These are phyloP conservation scores for Aphis gossypii DNA, from an alignment of 1,140 invertebrate genomes.

Conservation along the genomic window DNA sequence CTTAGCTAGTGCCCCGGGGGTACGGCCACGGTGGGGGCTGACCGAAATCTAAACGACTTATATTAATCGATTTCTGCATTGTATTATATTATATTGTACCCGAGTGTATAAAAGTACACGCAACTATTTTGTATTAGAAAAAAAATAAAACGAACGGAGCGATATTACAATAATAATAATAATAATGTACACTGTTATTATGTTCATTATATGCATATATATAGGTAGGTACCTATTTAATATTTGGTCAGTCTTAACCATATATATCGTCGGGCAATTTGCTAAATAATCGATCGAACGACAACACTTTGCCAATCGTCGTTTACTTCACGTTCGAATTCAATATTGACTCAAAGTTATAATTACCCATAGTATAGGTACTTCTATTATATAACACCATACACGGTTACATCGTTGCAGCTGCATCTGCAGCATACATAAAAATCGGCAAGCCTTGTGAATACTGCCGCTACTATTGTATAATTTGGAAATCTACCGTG, in stretches of 20 bases:
- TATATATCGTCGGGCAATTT: background rate
- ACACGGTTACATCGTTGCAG: background rate
- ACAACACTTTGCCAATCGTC: background rate
- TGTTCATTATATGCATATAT: background rate
- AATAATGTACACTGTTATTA: background rate
- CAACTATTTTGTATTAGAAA: background rate
- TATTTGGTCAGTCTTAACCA: background rate
- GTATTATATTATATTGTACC: background rate
- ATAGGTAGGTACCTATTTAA: background rate
- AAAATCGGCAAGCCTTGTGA: background rate
- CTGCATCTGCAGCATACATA: background rate
- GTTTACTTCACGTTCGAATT: background rate
- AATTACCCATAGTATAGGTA: background rate
- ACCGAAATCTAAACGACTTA: conserved; percentile 14
- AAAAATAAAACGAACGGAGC: background rate
- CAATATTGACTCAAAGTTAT: background rate
- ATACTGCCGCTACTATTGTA: background rate
- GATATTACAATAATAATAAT: background rate
- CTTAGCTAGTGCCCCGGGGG: background rate
- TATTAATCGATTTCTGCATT: conserved; percentile 21
- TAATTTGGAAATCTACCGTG: background rate
- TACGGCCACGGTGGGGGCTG: background rate
- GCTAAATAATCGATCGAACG: background rate
- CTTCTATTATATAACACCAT: background rate
- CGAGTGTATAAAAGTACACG: no score